phyloP scores from a whole-genome alignment of 2,113 vertebrate genomes.

The Chelonoidis abingdonii region DNA sequence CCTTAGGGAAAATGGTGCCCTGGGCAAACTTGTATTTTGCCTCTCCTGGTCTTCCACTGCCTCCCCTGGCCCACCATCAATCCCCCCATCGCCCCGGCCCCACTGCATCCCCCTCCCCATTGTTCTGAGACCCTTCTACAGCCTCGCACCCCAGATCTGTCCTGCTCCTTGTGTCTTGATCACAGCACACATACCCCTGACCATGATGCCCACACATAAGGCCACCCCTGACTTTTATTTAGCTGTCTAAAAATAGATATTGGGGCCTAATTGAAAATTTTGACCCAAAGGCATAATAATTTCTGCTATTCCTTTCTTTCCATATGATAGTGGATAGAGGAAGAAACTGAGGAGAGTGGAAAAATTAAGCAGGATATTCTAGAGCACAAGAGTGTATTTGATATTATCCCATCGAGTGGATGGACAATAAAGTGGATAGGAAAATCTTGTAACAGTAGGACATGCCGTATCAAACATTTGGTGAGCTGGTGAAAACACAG shows the following conservation, averaged over 20 bases:
- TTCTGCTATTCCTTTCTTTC: not conserved
- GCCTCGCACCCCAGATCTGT: not conserved
- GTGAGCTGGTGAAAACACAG: not conserved
- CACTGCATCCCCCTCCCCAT: fast-evolving
- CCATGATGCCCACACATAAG: not conserved
- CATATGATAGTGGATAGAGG: not conserved
- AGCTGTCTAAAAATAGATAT: not conserved
- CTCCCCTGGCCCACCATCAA: not conserved
- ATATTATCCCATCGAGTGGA: not conserved
- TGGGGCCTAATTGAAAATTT: not conserved
- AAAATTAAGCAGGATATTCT: not conserved
- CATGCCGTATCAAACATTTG: not conserved
- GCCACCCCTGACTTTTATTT: not conserved
- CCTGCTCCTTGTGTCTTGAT: not conserved
- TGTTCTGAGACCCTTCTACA: not conserved
- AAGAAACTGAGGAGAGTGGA: not conserved
- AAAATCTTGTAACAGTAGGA: not conserved
- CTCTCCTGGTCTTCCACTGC: no score
- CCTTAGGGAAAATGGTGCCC: not conserved
- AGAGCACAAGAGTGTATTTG: not conserved
- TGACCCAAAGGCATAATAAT: not conserved
- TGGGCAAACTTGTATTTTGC: not conserved
- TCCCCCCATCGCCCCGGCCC: not conserved
- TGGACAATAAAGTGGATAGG: not conserved
- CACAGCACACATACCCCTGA: not conserved